Conservation (phyloP, 2,113 vertebrate species). For the Syrrhaptes paradoxus region DNA sequence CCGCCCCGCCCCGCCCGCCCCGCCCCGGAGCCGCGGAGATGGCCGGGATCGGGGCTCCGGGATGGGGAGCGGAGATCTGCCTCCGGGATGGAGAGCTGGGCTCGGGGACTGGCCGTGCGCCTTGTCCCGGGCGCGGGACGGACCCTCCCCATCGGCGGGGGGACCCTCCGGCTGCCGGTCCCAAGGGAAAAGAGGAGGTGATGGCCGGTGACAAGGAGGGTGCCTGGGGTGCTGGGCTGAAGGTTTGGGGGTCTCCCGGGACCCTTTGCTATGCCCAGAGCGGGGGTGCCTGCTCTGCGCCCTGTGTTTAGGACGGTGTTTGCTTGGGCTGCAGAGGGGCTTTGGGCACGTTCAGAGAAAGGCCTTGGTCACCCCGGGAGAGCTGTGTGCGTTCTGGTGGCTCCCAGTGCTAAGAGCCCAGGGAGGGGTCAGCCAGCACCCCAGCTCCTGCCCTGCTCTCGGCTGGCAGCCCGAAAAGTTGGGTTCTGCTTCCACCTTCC, state of each 20-base stretch:
- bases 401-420: not conserved
- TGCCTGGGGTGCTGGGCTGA: not conserved
- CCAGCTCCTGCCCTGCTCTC: not conserved
- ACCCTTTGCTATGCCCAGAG: not conserved
- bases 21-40: not conserved
- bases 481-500: not conserved
- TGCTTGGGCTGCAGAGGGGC: not conserved
- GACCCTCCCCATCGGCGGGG: not conserved
- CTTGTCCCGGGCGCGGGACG: not conserved
- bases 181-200: not conserved
- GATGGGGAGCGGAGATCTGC: not conserved
- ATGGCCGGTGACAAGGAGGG: not conserved
- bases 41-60: not conserved
- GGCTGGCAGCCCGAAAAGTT: not conserved
- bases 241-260: not conserved
- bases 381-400: not conserved
- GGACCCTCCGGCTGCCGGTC: not conserved
- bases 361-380: not conserved
- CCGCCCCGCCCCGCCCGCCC: not conserved
- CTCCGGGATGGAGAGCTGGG: rapidly evolving
- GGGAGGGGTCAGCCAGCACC: not conserved
- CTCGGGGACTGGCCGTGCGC: rapidly evolving
- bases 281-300: not conserved
- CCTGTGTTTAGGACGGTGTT: not conserved
- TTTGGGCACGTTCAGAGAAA: not conserved